phyloP scores from a whole-genome alignment of 2,888 invertebrate genomes.

The Scrobipalpa costella region DNA sequence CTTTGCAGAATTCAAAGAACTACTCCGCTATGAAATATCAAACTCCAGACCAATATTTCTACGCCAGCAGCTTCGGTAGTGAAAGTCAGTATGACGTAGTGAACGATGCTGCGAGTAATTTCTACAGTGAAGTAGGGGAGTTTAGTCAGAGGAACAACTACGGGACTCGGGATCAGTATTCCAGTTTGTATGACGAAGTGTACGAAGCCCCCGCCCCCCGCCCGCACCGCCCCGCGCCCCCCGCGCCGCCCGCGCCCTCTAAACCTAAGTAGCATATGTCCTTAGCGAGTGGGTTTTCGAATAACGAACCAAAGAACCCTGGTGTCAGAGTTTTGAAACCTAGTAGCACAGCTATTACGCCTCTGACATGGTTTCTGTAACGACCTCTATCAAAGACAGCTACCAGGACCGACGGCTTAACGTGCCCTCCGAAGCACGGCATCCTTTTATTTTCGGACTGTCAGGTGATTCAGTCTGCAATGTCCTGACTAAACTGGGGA shows the following conservation, averaged over 20 bases:
- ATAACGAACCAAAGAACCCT: too few relatives aligned
- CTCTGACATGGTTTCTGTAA: too few relatives aligned
- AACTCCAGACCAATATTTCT: conserved; percentile 57
- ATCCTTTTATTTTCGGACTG: too few relatives aligned
- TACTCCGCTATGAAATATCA: conserved; percentile 71
- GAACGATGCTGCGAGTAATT: conserved; percentile 62
- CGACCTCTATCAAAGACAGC: too few relatives aligned
- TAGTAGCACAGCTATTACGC: too few relatives aligned
- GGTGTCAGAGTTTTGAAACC: too few relatives aligned
- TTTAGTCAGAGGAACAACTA: conserved; percentile 37
- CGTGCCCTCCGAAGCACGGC: too few relatives aligned
- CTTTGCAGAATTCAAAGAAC: conserved; percentile 69
- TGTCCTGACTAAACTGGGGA: too few relatives aligned
- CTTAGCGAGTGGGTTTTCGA: too few relatives aligned
- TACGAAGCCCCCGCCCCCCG: conserved; percentile 64
- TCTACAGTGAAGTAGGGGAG: conserved; percentile 70
- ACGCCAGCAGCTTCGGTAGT: conserved; percentile 43
- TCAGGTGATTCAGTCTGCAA: too few relatives aligned
- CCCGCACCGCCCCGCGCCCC: conserved; percentile 83
- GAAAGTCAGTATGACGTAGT: conserved; percentile 60
- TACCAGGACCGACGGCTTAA: too few relatives aligned
- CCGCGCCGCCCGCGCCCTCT: conserved; percentile 75
- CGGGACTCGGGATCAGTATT: conserved; percentile 44
- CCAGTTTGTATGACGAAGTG: conserved; percentile 68
- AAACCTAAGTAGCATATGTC: conserved; percentile 57